A percentile compares a stretch with the other conserved stretches of the same genome.
phyloP scores from a whole-genome alignment of 2,888 invertebrate genomes.

The Lapara coniferarum region DNA sequence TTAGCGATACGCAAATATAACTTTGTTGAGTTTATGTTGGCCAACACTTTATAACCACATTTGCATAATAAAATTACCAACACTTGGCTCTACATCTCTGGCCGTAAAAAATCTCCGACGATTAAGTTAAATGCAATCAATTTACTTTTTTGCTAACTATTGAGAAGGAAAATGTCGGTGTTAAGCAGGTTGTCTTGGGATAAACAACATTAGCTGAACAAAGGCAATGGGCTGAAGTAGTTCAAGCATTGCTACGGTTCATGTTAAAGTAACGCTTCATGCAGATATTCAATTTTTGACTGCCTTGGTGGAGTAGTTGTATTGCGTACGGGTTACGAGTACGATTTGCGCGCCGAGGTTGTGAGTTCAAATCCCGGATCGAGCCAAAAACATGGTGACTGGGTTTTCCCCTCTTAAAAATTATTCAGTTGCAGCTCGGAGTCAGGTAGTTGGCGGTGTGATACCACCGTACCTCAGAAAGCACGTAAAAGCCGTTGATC shows the following conservation, averaged over 20 bases:
- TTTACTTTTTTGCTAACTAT: slow-evolving; percentile 23
- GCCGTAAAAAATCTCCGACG: slow-evolving; percentile 23
- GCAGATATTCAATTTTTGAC: no score
- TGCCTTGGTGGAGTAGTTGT: no score
- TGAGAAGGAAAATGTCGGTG: slow-evolving; percentile 8
- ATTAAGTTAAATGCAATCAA: slow-evolving; percentile 25
- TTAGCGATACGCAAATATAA: slow-evolving; percentile 24
- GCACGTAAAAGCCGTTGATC: no score
- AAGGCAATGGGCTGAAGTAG: background rate
- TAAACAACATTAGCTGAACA: background rate
- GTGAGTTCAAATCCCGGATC: no score
- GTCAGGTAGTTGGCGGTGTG: no score
- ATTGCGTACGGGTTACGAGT: no score
- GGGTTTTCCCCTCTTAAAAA: no score
- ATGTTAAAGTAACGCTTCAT: no score
- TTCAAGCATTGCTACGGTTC: background rate
- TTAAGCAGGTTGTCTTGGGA: slow-evolving; percentile 7
- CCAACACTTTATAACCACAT: slow-evolving; percentile 79
- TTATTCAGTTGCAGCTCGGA: no score
- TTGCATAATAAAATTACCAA: slow-evolving; percentile 82
- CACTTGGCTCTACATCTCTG: slow-evolving; percentile 32
- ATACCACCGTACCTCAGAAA: no score
- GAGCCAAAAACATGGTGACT: no score
- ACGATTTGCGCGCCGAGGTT: no score
- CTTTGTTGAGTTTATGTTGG: slow-evolving; percentile 62